Percentiles rank a stretch among this genome's conserved stretches.
phyloP scores from a whole-genome alignment of 2,113 vertebrate species.

The Gallinago undulata region DNA sequence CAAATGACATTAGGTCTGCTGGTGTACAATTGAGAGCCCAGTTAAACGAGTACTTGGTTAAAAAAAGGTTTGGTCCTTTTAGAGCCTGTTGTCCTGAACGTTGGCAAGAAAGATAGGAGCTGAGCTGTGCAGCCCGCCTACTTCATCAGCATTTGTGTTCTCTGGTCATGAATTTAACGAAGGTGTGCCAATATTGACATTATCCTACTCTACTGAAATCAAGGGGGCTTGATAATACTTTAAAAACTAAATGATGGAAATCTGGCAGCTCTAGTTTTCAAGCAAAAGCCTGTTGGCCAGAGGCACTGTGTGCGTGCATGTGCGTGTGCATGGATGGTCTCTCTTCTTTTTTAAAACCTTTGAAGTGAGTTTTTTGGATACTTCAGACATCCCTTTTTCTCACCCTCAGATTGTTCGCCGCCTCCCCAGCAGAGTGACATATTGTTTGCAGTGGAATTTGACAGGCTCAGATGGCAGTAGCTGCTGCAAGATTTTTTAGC shows the following conservation, averaged over 20 bases:
- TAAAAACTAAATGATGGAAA: constrained; percentile 39
- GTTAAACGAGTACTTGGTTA: not conserved
- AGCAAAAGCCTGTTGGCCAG: not conserved
- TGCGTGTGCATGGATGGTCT: not conserved
- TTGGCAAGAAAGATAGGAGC: not conserved
- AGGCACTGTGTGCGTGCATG: fast-evolving
- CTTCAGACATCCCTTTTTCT: constrained; percentile 64
- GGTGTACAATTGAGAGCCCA: not conserved
- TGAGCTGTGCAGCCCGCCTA: not conserved
- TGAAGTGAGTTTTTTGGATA: constrained; percentile 65
- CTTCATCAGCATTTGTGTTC: not conserved
- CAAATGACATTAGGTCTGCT: not conserved
- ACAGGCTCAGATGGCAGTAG: constrained; percentile 72
- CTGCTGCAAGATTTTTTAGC: constrained; percentile 70
- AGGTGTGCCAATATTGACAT: constrained; percentile 39
- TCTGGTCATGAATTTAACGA: constrained; percentile 6
- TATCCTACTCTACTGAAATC: not conserved
- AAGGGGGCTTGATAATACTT: constrained; percentile 13
- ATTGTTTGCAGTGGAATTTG: constrained; percentile 71
- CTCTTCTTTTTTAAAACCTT: constrained; percentile 52
- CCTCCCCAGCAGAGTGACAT: constrained; percentile 71
- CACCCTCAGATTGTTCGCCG: constrained; percentile 67
- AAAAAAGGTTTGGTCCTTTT: not conserved
- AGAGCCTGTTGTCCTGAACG: not conserved
- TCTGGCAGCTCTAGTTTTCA: constrained; percentile 32